These are phyloP conservation scores for Drosophila rhopaloa DNA, from an alignment of 1,140 invertebrate genomes.

Conservation along the genomic window DNA sequence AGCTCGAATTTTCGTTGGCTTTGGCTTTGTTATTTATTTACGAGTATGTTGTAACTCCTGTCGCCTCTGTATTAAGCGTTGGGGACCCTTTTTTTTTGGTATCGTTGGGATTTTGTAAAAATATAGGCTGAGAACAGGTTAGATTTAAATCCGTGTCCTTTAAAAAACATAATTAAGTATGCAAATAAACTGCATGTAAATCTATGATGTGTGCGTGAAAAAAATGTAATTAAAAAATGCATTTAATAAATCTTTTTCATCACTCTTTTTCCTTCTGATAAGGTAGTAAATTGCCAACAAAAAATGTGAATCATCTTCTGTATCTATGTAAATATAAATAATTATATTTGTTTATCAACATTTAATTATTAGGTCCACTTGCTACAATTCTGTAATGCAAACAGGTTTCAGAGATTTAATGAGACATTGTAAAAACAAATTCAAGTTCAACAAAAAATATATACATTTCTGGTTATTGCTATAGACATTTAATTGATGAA, in stretches of 20 bases:
- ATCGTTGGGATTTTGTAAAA: conserved; percentile 11
- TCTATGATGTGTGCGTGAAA: not conserved
- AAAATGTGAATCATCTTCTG: not conserved
- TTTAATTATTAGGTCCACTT: too few species aligned
- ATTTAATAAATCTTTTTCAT: not conserved
- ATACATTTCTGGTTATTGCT: too few species aligned
- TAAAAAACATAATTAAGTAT: not conserved
- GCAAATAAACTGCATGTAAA: not conserved
- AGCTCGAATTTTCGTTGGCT: conserved; percentile 24
- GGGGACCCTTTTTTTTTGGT: conserved; percentile 33
- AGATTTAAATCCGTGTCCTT: not conserved
- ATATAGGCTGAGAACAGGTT: not conserved
- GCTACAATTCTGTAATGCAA: too few species aligned
- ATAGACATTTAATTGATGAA: too few species aligned
- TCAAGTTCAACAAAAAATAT: too few species aligned
- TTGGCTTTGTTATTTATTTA: conserved; percentile 56
- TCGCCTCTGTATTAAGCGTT: conserved; percentile 31
- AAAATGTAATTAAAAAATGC: not conserved
- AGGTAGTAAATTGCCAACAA: not conserved
- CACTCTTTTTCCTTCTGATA: not conserved
- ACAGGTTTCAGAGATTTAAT: too few species aligned
- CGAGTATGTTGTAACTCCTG: conserved; percentile 66
- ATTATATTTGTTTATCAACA: too few species aligned
- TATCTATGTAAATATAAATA: too few species aligned
- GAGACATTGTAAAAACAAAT: too few species aligned